Conservation (phyloP, 2,113 vertebrate genomes). For the Mormyrus iriodes region DNA sequence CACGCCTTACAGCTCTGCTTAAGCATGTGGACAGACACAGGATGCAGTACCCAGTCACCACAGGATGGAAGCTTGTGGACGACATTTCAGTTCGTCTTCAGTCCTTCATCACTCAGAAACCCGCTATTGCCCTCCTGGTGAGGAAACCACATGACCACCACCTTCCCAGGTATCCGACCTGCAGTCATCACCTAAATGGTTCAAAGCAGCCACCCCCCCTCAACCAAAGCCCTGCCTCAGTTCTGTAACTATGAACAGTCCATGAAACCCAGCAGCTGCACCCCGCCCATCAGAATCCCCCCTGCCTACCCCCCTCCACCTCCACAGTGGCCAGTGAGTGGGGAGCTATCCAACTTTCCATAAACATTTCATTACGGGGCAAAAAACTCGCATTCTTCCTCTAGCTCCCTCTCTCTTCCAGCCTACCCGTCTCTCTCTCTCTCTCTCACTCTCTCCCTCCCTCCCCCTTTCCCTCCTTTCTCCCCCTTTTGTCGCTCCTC, state of each 20-base stretch:
- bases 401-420: constrained; percentile 14
- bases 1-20: neutral
- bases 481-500: neutral
- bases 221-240: neutral
- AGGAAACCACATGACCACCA: neutral
- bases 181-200: neutral
- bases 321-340: constrained; percentile 1
- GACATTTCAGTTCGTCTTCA: neutral
- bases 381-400: constrained; percentile 26
- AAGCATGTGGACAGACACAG: neutral
- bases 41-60: neutral
- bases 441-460: neutral
- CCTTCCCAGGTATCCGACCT: neutral
- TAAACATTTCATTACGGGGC: constrained; percentile 49
- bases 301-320: neutral
- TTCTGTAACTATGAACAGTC: neutral
- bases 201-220: neutral
- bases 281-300: neutral
- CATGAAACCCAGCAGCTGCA: neutral
- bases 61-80: neutral
- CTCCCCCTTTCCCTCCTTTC: neutral
- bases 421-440: neutral
- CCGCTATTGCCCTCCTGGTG: neutral
- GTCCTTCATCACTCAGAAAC: neutral
- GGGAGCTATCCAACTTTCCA: constrained; percentile 48